These are phyloP conservation scores for Ispidina lecontei DNA, from an alignment of 2,797 vertebrate species.

Conservation along the genomic window DNA sequence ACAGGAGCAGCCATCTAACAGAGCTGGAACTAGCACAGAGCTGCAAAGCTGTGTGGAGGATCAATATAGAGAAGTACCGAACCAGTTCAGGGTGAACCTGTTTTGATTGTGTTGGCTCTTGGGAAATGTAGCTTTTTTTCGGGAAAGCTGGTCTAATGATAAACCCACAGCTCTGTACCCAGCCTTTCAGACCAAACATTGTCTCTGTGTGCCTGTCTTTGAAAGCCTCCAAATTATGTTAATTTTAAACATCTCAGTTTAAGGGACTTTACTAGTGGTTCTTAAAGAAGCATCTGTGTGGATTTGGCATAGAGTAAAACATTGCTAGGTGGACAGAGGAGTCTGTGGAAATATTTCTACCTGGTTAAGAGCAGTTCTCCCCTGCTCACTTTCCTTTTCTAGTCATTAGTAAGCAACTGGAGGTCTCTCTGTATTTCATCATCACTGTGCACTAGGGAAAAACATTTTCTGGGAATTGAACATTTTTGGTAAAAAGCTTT, in stretches of 20 bases:
- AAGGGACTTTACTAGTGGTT: neutral
- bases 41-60: conserved; percentile 15
- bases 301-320: neutral
- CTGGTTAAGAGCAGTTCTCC: neutral
- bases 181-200: neutral
- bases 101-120: neutral
- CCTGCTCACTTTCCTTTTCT: neutral
- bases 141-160: neutral
- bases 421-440: neutral
- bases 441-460: neutral
- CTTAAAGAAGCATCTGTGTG: neutral
- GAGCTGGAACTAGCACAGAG: neutral
- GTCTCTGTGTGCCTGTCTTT: neutral
- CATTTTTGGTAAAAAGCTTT: neutral
- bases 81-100: neutral
- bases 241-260: conserved; percentile 4
- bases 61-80: neutral
- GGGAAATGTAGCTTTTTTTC: neutral
- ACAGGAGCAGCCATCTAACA: neutral
- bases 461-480: neutral
- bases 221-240: neutral
- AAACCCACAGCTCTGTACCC: neutral
- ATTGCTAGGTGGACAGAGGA: neutral
- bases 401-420: neutral
- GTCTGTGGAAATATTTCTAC: neutral